These are phyloP conservation scores for Echeneis naucrates DNA, from an alignment of 2,797 vertebrate species.

Conservation along the genomic window DNA sequence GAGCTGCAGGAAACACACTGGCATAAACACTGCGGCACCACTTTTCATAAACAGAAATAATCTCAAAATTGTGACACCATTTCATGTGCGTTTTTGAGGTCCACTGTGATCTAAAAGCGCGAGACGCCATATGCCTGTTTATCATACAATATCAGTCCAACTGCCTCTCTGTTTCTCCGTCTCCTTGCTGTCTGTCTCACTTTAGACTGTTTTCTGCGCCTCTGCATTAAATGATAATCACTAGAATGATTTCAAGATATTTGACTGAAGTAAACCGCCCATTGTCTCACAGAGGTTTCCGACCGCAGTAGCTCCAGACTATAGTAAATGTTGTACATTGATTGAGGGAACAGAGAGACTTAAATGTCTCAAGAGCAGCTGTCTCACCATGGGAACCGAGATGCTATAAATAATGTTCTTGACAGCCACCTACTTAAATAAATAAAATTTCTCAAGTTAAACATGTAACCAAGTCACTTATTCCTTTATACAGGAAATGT, in stretches of 20 bases:
- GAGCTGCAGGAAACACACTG: background rate
- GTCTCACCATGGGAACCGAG: background rate
- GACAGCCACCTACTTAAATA: constrained; percentile 3
- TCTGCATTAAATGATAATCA: constrained; percentile 36
- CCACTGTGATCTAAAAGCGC: constrained; percentile 3
- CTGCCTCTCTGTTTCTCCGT: constrained; percentile 5
- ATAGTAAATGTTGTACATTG: background rate
- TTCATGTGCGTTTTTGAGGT: background rate
- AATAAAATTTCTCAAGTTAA: constrained; percentile 31
- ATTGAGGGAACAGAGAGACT: constrained; percentile 1
- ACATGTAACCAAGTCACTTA: constrained; percentile 26
- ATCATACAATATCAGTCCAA: background rate
- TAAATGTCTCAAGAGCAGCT: background rate
- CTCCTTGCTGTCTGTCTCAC: background rate
- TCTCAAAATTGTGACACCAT: background rate
- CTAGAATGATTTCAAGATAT: constrained; percentile 17
- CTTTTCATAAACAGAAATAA: background rate
- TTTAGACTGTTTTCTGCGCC: constrained; percentile 7
- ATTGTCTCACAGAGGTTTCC: background rate
- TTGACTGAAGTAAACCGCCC: constrained; percentile 22
- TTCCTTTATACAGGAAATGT: constrained; percentile 28
- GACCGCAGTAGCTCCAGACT: background rate
- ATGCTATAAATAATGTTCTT: constrained; percentile 20
- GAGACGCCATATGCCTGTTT: constrained; percentile 12
- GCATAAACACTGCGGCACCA: background rate